Base-by-base conservation (phyloP, 1,140 invertebrate genomes). In the Hycleus cichorii region DNA sequence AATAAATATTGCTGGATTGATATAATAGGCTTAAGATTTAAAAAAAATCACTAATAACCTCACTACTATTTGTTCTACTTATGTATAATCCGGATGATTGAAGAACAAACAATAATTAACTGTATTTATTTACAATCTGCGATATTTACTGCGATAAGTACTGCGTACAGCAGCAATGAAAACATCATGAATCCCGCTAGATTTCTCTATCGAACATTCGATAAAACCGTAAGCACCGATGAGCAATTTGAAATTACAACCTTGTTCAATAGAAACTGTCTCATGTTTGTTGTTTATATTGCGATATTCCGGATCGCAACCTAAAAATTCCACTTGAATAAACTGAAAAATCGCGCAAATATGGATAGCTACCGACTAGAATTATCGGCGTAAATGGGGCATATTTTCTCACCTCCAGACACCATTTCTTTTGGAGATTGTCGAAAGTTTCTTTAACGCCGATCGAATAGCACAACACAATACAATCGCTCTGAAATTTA, bases 381-480 rank as follows among this genome's bases (percentile, higher is more conserved):
- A 65, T 40, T 38, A 65, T 51, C 10, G 63, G 63, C n/a, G 60
- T 47, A 25, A 52, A 11, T 9, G 60, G 57, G 24, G 50, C 53
- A n/a, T 49, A 51, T 49, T 60, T 59, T 8, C 63, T 24, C n/a
- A 65, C 54, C 48, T 65, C 63, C 18, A 65, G 26, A 43, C 60
- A 63, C 63, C 63, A 65, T 55, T 65, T 65, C 42, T 40, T 47
- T 27, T 48, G 48, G 11, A 60, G 47, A 27, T 49, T 53, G 6
- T 65, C 46, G 45, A 65, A 65, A n/a, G 49, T 53, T 26, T 44
- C 39, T 39, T 53, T 39, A 9, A 52, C 27, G 2, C 43, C 57
- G 9, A 65, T 48, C 8, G 60, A 60, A 43, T 65, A 65, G 46
- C 63, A 65, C 11, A 65, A 50, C 5, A 65, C 27, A 27, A 65